Evolutionary conservation across 37 sponge, comb jelly and placozoan species (phyloP), one percentile per base, ranked within the genome.

Genomic region (Trichoplax adhaerens): DNA sequence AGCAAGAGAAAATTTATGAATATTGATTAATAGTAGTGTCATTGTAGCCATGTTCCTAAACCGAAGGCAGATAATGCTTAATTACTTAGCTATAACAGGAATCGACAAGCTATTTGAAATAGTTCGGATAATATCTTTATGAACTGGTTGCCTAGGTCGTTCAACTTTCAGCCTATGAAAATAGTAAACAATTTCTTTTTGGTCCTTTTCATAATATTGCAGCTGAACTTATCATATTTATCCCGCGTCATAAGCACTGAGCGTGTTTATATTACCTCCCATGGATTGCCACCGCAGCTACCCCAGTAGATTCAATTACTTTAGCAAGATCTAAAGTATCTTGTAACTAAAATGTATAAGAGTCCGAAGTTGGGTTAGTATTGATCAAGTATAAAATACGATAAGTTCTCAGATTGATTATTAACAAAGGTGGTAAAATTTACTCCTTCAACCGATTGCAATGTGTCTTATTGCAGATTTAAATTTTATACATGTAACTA

Each of bases 51-150:
- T 60, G 49, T 62, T 62, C 51, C 75, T 74, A 66, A 12, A 10
- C 12, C 4, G 46, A 6, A 12, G 56, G 48, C 57, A 3, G 53
- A 6, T 69, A 69, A 53, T 60, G 62, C 12, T 12, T 60, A 60
- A 12, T 12, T 60, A 73, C 85, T 97, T 97, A 57, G 94, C 93
- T 56, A 97, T 97, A 3, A 97, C 81, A 72, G 93, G 99, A 1
- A 97, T 80, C 52, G 83, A 65, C 1, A 84, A 58, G 1, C 50
- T 52, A 53, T 74, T 53, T 48, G 85, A 73, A 4, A 97, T 75
- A 65, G 77, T 77, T 52, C 70, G 74, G 54, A 97, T 82, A 55
- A 88, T 69, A 48, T 88, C 93, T 61, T 72, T 69, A 64, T 97
- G 90, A 65, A 83, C 83, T 2, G 96, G 84, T 5, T 79, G 60